Conservation (phyloP, 2,113 vertebrate species). For the Polyodon spathula region DNA sequence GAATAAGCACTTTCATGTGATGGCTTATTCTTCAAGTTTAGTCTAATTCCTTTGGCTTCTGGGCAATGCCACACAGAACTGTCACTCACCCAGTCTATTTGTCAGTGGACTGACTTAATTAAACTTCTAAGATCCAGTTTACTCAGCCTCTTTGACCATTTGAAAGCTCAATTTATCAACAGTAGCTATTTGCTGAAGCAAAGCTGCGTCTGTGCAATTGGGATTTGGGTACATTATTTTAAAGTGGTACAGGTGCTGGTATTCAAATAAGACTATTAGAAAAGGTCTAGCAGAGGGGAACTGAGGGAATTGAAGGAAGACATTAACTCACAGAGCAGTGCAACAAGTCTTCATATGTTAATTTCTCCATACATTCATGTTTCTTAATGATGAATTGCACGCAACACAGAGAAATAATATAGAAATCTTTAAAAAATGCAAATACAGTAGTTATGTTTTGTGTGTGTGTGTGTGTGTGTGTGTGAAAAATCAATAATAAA, state of each 20-base stretch:
- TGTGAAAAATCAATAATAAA: too few relatives aligned
- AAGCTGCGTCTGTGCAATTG: not conserved
- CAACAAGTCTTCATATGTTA: too few relatives aligned
- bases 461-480: too few relatives aligned
- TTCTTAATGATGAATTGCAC: too few relatives aligned
- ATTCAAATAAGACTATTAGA: not conserved
- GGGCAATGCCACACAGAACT: not conserved
- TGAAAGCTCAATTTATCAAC: constrained; percentile 7
- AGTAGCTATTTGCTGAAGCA: not conserved
- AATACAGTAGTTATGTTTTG: too few relatives aligned
- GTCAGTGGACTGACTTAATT: constrained; percentile 12
- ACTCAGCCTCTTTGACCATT: constrained; percentile 7
- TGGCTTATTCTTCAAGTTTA: not conserved
- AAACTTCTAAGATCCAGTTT: constrained; percentile 8
- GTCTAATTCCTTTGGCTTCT: constrained; percentile 16
- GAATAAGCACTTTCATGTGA: constrained; percentile 8
- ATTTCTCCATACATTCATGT: too few relatives aligned
- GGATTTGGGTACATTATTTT: not conserved
- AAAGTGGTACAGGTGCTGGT: not conserved
- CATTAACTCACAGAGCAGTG: too few relatives aligned
- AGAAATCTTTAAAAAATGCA: too few relatives aligned
- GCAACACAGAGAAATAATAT: too few relatives aligned
- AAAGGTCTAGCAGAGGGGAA: not conserved
- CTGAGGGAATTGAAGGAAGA: too few relatives aligned
- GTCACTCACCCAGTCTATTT: constrained; percentile 13